These are phyloP conservation scores for Trematomus loennbergii DNA, from an alignment of 2,113 vertebrate genomes.

Conservation along the genomic window DNA sequence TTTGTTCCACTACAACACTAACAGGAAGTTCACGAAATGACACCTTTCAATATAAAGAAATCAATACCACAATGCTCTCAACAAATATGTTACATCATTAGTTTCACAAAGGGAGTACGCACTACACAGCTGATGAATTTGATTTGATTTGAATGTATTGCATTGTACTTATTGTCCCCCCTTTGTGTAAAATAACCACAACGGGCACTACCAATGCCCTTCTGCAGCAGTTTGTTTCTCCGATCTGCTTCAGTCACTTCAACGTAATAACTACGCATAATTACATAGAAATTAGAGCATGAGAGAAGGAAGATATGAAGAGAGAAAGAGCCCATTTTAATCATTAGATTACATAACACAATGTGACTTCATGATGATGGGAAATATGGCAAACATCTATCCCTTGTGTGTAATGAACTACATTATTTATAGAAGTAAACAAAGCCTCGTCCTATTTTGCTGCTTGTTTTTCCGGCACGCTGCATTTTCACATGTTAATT, in stretches of 20 bases:
- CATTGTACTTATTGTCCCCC: background rate
- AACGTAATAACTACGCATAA: constrained; percentile 49
- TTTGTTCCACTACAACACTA: background rate
- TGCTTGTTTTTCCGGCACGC: constrained; percentile 20
- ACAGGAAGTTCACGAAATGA: background rate
- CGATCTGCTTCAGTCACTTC: constrained; percentile 36
- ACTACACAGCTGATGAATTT: background rate
- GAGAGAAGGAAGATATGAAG: constrained; percentile 20
- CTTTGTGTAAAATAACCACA: background rate
- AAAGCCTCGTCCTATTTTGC: constrained; percentile 60
- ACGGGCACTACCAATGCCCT: background rate
- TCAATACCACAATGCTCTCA: background rate
- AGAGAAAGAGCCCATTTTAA: constrained; percentile 49
- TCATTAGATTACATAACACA: constrained; percentile 65
- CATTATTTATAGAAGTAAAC: constrained; percentile 69
- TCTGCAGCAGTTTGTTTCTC: constrained; percentile 11
- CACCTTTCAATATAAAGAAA: background rate
- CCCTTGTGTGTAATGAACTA: constrained; percentile 47
- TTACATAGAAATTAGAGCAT: constrained; percentile 51
- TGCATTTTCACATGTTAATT: constrained; percentile 56
- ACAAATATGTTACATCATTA: background rate
- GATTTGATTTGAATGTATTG: background rate
- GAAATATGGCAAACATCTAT: constrained; percentile 52
- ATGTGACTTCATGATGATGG: constrained; percentile 51
- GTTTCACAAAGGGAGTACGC: constrained; percentile 10